Evolutionary conservation across 2,113 vertebrate species (phyloP).

Genomic region (Cololabis saira): DNA sequence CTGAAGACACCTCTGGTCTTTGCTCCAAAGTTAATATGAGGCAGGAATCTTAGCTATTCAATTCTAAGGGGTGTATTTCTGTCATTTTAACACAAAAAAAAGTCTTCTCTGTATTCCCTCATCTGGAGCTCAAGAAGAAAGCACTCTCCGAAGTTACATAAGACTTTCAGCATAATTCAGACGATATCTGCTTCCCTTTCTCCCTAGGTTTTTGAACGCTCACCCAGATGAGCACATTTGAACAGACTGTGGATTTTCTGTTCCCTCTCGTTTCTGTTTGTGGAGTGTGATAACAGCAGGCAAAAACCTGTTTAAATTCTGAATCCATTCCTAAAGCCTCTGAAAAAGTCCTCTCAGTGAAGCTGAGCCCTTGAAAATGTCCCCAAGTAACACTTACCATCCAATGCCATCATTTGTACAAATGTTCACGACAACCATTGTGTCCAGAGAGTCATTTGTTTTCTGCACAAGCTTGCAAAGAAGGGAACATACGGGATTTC

Average conservation of each 20-base stretch:
- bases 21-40: background rate
- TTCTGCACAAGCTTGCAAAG: slow-evolving; percentile 23
- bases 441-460: slow-evolving; percentile 23
- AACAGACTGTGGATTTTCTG: background rate
- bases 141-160: background rate
- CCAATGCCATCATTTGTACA: background rate
- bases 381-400: slow-evolving; percentile 8
- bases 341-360: slow-evolving; percentile 27
- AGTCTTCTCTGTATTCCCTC: background rate
- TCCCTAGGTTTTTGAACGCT: too few species aligned
- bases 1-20: too few species aligned
- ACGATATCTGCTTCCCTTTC: background rate
- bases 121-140: background rate
- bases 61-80: background rate
- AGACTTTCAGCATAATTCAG: background rate
- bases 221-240: too few species aligned
- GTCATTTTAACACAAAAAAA: background rate
- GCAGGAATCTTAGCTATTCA: background rate
- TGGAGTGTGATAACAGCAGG: slow-evolving; percentile 5
- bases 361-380: background rate
- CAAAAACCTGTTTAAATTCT: slow-evolving; percentile 6
- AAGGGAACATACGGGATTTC: slow-evolving; percentile 37
- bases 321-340: slow-evolving; percentile 23
- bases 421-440: background rate
- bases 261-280: background rate